A percentile compares a stretch with the other conserved stretches of the same genome.
Conservation (phyloP, 2,113 vertebrate species). For the Cebus imitator region DNA sequence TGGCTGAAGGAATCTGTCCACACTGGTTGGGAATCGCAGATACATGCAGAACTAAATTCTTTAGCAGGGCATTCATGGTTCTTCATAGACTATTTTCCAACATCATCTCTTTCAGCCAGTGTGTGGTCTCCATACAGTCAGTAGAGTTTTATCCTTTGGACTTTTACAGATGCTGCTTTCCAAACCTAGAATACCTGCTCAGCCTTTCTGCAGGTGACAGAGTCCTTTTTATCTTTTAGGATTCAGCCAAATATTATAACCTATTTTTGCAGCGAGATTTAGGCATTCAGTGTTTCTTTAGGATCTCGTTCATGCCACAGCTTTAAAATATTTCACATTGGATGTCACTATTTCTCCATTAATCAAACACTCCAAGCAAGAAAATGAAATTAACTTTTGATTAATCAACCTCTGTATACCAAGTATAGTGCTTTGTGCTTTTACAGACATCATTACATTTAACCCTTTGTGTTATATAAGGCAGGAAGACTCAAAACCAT, state of each 20-base stretch:
- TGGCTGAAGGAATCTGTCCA: neutral
- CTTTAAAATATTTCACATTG: neutral
- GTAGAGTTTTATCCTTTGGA: neutral
- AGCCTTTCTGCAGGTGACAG: neutral
- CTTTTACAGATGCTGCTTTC: neutral
- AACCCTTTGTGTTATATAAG: neutral
- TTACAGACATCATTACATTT: neutral
- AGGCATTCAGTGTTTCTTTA: neutral
- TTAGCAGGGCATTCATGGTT: neutral
- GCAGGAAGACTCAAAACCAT: neutral
- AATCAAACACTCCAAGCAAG: neutral
- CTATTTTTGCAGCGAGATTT: neutral
- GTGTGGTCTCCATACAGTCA: neutral
- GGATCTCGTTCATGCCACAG: neutral
- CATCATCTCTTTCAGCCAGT: neutral
- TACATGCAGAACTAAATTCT: neutral
- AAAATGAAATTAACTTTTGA: conserved; percentile 24
- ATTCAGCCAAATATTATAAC: neutral
- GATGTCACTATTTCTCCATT: neutral
- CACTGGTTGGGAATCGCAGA: neutral
- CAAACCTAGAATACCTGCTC: neutral
- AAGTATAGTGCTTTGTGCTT: neutral
- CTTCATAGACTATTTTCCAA: neutral
- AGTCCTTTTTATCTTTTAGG: neutral
- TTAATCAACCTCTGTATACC: neutral